Percentiles rank a stretch among this genome's conserved stretches.
phyloP scores from a whole-genome alignment of 2,888 invertebrate species.

The Drosophila stalkeri region DNA sequence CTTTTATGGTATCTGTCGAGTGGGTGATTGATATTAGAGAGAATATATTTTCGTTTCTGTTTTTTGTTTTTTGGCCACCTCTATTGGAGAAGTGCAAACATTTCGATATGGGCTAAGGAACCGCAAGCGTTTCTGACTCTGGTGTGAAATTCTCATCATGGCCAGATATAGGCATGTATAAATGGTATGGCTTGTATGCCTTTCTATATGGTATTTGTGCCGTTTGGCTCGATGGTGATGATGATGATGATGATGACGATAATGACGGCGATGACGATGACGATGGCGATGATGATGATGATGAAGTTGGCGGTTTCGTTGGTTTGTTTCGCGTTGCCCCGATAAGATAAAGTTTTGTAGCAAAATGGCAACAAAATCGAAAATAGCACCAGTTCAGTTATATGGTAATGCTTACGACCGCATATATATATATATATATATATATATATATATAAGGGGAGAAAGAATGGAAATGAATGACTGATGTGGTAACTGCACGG shows the following conservation, averaged over 20 bases:
- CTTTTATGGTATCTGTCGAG: background rate
- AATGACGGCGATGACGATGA: slow-evolving; percentile 19
- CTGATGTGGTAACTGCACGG: background rate
- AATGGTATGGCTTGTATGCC: slow-evolving; percentile 10
- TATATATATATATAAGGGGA: background rate
- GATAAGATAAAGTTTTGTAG: slow-evolving; percentile 69
- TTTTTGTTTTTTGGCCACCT: background rate
- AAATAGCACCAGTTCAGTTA: slow-evolving; percentile 66
- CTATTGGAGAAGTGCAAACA: slow-evolving; percentile 4
- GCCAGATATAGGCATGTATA: slow-evolving; percentile 23
- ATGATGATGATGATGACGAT: slow-evolving; percentile 16
- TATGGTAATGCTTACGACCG: slow-evolving; percentile 64
- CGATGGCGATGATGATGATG: slow-evolving; percentile 18
- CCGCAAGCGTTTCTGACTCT: slow-evolving; percentile 22
- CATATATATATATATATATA: slow-evolving; percentile 2
- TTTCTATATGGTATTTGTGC: slow-evolving; percentile 40
- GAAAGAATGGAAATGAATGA: background rate
- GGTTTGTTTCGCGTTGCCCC: slow-evolving; percentile 51
- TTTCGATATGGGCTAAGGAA: slow-evolving; percentile 16
- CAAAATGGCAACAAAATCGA: slow-evolving; percentile 72
- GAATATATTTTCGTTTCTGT: slow-evolving; percentile 2
- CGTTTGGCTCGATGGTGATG: slow-evolving; percentile 27
- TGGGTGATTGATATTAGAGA: slow-evolving; percentile 3
- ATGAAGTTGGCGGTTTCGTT: slow-evolving; percentile 42
- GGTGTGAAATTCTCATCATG: slow-evolving; percentile 55